Conservation (phyloP, 2,888 invertebrate genomes). For the Zelleria hepariella region DNA sequence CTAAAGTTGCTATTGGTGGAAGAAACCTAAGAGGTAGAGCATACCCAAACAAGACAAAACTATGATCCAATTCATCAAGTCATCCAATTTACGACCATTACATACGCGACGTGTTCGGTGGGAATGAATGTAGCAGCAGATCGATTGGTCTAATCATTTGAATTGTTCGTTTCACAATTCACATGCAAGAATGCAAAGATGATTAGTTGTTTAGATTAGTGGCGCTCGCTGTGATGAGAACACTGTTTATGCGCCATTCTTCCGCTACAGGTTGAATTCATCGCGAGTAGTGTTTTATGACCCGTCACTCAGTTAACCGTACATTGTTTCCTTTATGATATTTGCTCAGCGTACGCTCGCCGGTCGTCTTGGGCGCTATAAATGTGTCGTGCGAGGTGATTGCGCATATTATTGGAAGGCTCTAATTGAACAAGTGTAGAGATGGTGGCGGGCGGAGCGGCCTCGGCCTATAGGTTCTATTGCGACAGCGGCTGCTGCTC, state of each 20-base stretch:
- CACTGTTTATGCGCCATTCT: neutral
- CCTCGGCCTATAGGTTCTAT: slow-evolving; percentile 50
- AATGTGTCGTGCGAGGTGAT: slow-evolving; percentile 30
- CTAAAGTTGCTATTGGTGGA: neutral
- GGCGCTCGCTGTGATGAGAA: neutral
- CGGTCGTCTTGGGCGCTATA: slow-evolving; percentile 7
- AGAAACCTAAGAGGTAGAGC: neutral
- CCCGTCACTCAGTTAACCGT: neutral
- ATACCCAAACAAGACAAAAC: neutral
- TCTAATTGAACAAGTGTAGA: slow-evolving; percentile 66
- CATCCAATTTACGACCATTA: neutral
- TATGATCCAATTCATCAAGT: neutral
- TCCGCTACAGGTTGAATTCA: neutral
- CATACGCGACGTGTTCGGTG: neutral
- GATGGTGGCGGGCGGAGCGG: slow-evolving; percentile 38
- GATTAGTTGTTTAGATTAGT: neutral
- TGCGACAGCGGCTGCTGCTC: slow-evolving; percentile 43
- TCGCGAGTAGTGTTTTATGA: neutral
- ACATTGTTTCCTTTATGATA: neutral
- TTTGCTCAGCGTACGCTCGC: slow-evolving; percentile 1
- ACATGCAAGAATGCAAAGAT: neutral
- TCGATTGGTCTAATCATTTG: neutral
- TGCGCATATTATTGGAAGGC: slow-evolving; percentile 42
- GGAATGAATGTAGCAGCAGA: neutral
- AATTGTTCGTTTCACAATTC: neutral